Conservation (phyloP, 2,888 invertebrate species). For the Hecatera dysodea region DNA sequence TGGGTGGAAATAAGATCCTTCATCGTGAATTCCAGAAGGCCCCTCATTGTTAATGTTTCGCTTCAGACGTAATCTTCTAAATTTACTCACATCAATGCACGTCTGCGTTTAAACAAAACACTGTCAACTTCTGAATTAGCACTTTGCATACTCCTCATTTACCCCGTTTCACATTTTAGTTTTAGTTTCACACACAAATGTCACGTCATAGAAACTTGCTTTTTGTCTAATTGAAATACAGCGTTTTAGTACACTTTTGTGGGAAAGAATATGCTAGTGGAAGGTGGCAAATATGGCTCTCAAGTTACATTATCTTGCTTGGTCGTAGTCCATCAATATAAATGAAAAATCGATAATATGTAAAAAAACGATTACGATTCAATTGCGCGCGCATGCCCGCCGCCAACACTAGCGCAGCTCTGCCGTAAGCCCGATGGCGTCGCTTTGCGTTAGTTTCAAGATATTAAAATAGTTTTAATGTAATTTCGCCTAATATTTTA, state of each 20-base stretch:
- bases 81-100: background rate
- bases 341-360: constrained; percentile 57
- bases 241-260: constrained; percentile 3
- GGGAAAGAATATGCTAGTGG: background rate
- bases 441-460: constrained; percentile 61
- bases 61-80: background rate
- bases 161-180: background rate
- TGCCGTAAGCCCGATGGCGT: constrained; percentile 68
- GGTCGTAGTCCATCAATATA: constrained; percentile 5
- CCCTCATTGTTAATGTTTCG: constrained; percentile 24
- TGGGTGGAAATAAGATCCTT: constrained; percentile 37
- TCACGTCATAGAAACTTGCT: background rate
- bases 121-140: background rate
- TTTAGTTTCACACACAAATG: background rate
- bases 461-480: constrained; percentile 59
- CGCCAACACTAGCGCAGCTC: constrained; percentile 52
- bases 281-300: background rate
- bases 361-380: background rate
- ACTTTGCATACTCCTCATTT: background rate
- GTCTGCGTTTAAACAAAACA: background rate
- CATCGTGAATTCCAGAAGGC: constrained; percentile 23
- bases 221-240: background rate
- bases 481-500: constrained; percentile 40
- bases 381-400: constrained; percentile 56
- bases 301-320: background rate